Evolutionary conservation across 2,797 vertebrate species (phyloP).

Genomic region (Alcedo atthis): DNA sequence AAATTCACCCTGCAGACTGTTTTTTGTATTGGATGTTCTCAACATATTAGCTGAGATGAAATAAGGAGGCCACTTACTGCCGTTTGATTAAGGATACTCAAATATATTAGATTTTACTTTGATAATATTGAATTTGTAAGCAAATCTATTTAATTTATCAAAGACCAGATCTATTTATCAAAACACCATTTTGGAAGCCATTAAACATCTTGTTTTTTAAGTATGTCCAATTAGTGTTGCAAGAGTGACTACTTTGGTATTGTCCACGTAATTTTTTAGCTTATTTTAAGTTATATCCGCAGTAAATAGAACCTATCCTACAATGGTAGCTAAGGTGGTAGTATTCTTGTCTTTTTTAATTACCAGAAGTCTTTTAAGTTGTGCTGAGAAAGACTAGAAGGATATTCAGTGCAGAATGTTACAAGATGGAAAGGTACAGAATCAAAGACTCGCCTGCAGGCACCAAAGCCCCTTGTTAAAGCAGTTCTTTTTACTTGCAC

Average conservation of each 20-base stretch:
- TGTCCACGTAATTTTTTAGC: neutral
- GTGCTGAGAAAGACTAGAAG: constrained; percentile 52
- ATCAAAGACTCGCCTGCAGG: constrained; percentile 66
- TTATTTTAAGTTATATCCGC: neutral
- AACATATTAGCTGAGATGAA: neutral
- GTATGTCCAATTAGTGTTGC: neutral
- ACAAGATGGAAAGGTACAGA: constrained; percentile 51
- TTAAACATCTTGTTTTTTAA: neutral
- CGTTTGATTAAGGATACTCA: neutral
- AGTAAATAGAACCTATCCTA: neutral
- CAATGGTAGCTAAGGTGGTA: constrained; percentile 20
- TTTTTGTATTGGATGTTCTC: neutral
- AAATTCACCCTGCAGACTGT: neutral
- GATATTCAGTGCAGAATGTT: constrained; percentile 45
- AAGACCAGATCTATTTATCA: neutral
- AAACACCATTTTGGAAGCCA: neutral
- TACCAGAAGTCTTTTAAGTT: constrained; percentile 58
- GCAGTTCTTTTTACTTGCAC: constrained; percentile 45
- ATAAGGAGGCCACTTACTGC: neutral
- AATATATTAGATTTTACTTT: neutral
- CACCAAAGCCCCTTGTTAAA: constrained; percentile 53
- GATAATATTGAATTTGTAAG: neutral
- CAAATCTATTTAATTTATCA: neutral
- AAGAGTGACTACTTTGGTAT: neutral
- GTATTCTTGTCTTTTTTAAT: constrained; percentile 54